These are phyloP conservation scores for Lindbergichthys nudifrons DNA, from an alignment of 2,797 vertebrate genomes.

Conservation along the genomic window DNA sequence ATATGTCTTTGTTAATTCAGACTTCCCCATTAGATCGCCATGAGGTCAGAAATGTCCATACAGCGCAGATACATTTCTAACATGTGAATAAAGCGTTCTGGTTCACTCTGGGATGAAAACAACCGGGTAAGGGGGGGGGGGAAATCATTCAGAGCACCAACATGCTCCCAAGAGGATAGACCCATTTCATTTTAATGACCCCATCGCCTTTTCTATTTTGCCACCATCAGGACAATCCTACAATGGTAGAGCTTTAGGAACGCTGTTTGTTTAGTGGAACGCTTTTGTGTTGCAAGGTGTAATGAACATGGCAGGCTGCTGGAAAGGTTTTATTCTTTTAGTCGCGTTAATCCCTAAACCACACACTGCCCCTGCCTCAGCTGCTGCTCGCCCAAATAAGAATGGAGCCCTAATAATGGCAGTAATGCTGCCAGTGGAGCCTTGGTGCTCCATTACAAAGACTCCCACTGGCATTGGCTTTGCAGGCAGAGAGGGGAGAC, in stretches of 20 bases:
- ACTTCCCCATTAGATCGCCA: background rate
- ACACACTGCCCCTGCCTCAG: conserved; percentile 58
- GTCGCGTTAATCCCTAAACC: conserved; percentile 60
- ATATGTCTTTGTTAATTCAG: background rate
- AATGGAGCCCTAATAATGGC: conserved; percentile 49
- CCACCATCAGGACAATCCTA: conserved; percentile 14
- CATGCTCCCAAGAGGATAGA: conserved; percentile 40
- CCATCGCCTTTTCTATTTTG: conserved; percentile 42
- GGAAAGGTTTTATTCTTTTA: conserved; percentile 58
- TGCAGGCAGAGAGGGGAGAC: conserved; percentile 12
- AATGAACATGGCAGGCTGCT: conserved; percentile 54
- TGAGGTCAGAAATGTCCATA: background rate
- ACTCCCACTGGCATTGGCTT: conserved; percentile 19
- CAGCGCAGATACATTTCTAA: background rate
- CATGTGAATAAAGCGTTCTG: conserved; percentile 8
- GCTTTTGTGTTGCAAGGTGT: conserved; percentile 57
- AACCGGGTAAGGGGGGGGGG: background rate
- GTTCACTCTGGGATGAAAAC: conserved; percentile 6
- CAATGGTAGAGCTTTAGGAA: conserved; percentile 35
- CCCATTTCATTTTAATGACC: conserved; percentile 54
- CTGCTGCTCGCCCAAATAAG: conserved; percentile 51
- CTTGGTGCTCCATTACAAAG: conserved; percentile 29
- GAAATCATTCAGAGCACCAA: conserved; percentile 20
- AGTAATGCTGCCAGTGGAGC: conserved; percentile 32
- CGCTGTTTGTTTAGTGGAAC: conserved; percentile 36